Evolutionary conservation across 2,113 vertebrate species (phyloP), one percentile per base, ranked within the genome.

Genomic region (Motacilla alba): DNA sequence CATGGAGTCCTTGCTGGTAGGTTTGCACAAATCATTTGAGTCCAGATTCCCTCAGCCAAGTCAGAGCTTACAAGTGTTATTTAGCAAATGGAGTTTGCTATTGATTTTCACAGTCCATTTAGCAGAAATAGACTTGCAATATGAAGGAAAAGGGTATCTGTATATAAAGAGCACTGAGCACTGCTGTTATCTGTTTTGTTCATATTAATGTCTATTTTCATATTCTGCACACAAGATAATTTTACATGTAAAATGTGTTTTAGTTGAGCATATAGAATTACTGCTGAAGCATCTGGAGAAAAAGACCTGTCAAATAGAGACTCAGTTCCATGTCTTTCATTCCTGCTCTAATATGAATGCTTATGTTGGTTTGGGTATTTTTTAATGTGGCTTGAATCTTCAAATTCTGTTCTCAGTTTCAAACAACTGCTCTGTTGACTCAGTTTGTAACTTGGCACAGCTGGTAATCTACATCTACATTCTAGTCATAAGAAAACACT

Each of bases 21-120:
- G 31, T 91, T 82, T 89, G 26, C 22, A 74, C 50, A 83, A 87
- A 60, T 47, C 35, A 64, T 56, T 74, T n/a, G 20, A 91, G 53
- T 68, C 66, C 60, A 52, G 3, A 58, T 87, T 87, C 70, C 62
- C 66, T 33, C 79, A 58, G 74, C 41, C 46, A 64, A 79, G 62
- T 59, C 66, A 85, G 59, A 86, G 80, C 74, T 76, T 91, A 69
- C 37, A 69, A 89, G 35, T 89, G 35, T 89, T 91, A 84, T 62
- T 93, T 79, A 93, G 93, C 67, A 95, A 89, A 95, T 94, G 66
- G 83, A 91, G 81, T 95, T 95, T 87, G 59, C 78, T 93, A 93
- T 95, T 94, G 94, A 96, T 96, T 97, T 95, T 84, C 74, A 84
- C 74, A 76, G 94, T 95, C 91, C 78, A 87, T 95, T 95, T 95